These are phyloP conservation scores for Poecilia picta DNA, from an alignment of 2,797 vertebrate species.

Conservation along the genomic window DNA sequence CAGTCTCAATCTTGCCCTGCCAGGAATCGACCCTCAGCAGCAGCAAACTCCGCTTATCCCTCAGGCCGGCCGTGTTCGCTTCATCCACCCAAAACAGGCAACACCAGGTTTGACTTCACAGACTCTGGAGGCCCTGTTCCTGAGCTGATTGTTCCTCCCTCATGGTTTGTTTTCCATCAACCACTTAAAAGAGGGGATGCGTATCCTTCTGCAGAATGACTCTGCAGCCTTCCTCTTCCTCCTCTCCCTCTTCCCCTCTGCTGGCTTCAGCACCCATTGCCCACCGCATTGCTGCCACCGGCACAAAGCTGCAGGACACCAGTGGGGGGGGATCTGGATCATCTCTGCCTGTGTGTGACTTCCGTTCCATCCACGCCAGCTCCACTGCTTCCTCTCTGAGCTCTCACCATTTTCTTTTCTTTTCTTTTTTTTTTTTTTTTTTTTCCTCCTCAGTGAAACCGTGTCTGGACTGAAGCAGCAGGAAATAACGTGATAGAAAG, in stretches of 20 bases:
- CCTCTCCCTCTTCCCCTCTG: not conserved
- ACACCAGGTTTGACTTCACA: not conserved
- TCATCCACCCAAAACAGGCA: not conserved
- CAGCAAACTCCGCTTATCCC: not conserved
- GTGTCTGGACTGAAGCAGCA: not conserved
- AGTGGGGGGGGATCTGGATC: slow-evolving; percentile 2
- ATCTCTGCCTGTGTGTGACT: not conserved
- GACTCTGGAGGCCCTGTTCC: not conserved
- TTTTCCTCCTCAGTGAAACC: not conserved
- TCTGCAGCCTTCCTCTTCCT: not conserved
- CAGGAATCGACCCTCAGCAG: not conserved
- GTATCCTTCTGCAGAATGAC: not conserved
- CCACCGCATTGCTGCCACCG: slow-evolving; percentile 48
- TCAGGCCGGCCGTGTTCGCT: not conserved
- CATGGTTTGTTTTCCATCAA: not conserved
- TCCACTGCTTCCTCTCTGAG: not conserved
- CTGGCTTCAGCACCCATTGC: slow-evolving; percentile 15
- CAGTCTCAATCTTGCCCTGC: not conserved
- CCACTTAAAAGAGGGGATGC: not conserved
- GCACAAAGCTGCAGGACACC: slow-evolving; percentile 21
- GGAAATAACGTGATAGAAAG: not conserved
- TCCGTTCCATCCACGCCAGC: not conserved
- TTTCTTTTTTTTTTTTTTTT: too few relatives aligned
- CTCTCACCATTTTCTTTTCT: not conserved
- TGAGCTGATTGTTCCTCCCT: not conserved